phyloP scores from a whole-genome alignment of 2,113 vertebrate species.

The Nestor notabilis region DNA sequence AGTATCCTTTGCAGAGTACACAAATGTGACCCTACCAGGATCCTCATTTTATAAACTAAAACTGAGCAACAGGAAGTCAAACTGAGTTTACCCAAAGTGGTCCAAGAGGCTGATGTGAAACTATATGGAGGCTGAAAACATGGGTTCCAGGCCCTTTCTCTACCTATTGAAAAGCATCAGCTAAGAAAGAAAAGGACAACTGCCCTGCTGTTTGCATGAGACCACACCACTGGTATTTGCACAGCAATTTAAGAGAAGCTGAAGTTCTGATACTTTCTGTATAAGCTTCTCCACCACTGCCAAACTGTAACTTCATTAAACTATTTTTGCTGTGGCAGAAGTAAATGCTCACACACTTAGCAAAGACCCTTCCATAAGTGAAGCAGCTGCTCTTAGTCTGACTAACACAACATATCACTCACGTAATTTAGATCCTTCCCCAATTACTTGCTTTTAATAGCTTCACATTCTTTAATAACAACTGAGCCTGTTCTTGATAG shows the following conservation, averaged over 20 bases:
- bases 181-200: not conserved
- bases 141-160: not conserved
- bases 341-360: rapidly evolving
- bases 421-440: not conserved
- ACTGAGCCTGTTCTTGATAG: not conserved
- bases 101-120: not conserved
- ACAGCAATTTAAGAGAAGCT: not conserved
- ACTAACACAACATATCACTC: not conserved
- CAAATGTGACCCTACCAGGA: not conserved
- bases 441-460: not conserved
- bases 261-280: not conserved
- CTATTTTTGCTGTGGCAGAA: not conserved
- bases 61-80: not conserved
- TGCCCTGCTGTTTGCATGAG: not conserved
- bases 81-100: not conserved
- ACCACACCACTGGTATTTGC: not conserved
- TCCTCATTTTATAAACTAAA: not conserved
- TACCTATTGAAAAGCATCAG: not conserved
- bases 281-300: not conserved
- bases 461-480: not conserved
- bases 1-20: not conserved
- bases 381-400: not conserved
- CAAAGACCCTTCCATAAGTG: not conserved
- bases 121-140: not conserved
- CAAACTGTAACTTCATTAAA: not conserved